phyloP scores from a whole-genome alignment of 2,888 invertebrate species.

The Pedicia rivosa region DNA sequence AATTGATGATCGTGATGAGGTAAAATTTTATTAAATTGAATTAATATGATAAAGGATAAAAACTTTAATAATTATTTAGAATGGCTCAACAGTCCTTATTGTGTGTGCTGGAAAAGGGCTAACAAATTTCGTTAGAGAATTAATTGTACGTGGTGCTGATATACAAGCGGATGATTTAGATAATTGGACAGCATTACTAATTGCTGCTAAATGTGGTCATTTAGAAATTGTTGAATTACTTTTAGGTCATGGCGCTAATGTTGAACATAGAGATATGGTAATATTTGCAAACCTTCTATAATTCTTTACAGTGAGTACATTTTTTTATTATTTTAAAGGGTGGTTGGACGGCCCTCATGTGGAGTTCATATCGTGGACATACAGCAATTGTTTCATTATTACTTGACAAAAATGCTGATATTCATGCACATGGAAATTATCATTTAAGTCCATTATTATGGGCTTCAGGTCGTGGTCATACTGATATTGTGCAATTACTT shows the following conservation, averaged over 20 bases:
- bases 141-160: slow-evolving; percentile 84
- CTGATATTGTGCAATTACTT: slow-evolving; percentile 67
- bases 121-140: slow-evolving; percentile 61
- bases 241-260: slow-evolving; percentile 66
- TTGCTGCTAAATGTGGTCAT: slow-evolving; percentile 82
- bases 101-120: slow-evolving; percentile 78
- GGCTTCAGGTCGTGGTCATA: slow-evolving; percentile 87
- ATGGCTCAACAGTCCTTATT: slow-evolving; percentile 88
- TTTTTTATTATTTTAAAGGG: slow-evolving; percentile 41
- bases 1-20: slow-evolving; percentile 80
- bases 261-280: slow-evolving; percentile 80
- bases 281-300: slow-evolving; percentile 11
- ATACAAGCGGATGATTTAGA: slow-evolving; percentile 83
- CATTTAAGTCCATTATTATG: slow-evolving; percentile 81
- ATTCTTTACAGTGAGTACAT: slow-evolving; percentile 15
- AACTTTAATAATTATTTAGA: slow-evolving; percentile 36
- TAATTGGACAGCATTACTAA: slow-evolving; percentile 82
- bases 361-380: slow-evolving; percentile 91
- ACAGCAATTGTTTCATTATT: slow-evolving; percentile 59
- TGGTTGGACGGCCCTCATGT: slow-evolving; percentile 94
- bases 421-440: slow-evolving; percentile 90
- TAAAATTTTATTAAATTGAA: slow-evolving; percentile 24
- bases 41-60: neutral
- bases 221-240: slow-evolving; percentile 64
- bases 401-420: slow-evolving; percentile 77